Conservation (phyloP, 2,797 vertebrate species). For the Hozukius guyotensis region DNA sequence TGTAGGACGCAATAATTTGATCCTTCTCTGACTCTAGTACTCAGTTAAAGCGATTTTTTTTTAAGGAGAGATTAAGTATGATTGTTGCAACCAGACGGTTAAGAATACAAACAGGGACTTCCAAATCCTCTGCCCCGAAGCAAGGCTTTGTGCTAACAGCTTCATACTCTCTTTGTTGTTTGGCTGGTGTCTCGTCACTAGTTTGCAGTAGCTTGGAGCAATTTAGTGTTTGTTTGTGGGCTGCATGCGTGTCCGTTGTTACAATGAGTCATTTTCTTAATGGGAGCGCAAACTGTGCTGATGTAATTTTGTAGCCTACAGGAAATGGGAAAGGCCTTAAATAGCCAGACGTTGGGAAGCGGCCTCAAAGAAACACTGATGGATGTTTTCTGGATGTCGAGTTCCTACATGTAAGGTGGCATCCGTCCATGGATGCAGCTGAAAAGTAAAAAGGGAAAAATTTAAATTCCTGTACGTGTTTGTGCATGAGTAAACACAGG, state of each 20-base stretch:
- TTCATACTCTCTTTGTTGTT: not conserved
- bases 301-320: not conserved
- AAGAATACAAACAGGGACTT: not conserved
- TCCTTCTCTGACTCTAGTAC: not conserved
- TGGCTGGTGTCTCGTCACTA: not conserved
- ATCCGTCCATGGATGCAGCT: not conserved
- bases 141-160: not conserved
- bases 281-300: not conserved
- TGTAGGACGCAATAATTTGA: slow-evolving; percentile 22
- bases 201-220: not conserved
- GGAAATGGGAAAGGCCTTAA: not conserved
- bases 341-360: not conserved
- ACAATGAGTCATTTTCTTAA: not conserved
- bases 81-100: not conserved
- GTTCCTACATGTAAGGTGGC: not conserved
- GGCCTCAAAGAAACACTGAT: not conserved
- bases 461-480: not conserved
- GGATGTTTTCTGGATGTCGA: not conserved
- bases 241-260: not conserved
- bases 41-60: not conserved
- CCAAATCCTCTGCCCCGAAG: not conserved
- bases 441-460: not conserved
- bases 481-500: not conserved
- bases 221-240: not conserved
- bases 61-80: slow-evolving; percentile 16